Percentiles rank a stretch among this genome's conserved stretches.
These are phyloP conservation scores for Pseudomyrmex sp. DNA, from an alignment of 1,140 invertebrate genomes.

Conservation along the genomic window DNA sequence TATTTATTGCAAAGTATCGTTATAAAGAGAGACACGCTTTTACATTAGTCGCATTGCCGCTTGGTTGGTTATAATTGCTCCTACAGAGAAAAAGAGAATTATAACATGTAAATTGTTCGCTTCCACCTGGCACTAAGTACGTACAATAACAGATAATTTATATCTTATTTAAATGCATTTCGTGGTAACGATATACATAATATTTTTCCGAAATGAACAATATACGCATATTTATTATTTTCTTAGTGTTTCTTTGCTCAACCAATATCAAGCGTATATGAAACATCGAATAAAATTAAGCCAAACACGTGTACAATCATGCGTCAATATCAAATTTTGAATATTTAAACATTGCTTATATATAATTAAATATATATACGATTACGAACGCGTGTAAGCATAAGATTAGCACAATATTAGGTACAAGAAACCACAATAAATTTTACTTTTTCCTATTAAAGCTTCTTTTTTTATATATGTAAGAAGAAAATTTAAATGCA, in stretches of 20 bases:
- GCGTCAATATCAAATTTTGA: constrained; percentile 27
- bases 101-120: constrained; percentile 15
- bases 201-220: not conserved
- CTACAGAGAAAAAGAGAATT: constrained; percentile 4
- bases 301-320: constrained; percentile 9
- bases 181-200: not conserved
- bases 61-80: not conserved
- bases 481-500: constrained; percentile 37
- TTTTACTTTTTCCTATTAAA: constrained; percentile 26
- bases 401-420: constrained; percentile 17
- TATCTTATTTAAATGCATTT: not conserved
- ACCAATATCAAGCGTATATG: not conserved
- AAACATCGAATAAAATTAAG: constrained; percentile 16
- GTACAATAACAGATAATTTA: not conserved
- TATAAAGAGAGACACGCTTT: constrained; percentile 22
- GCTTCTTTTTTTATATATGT: not conserved
- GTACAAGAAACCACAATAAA: constrained; percentile 31
- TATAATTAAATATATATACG: constrained; percentile 13
- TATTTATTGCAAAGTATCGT: not conserved
- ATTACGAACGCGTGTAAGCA: constrained; percentile 30
- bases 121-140: constrained; percentile 38
- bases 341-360: constrained; percentile 39
- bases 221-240: not conserved
- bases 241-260: not conserved
- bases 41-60: not conserved